A percentile compares a stretch with the other conserved stretches of the same genome.
Evolutionary conservation across 2,113 vertebrate genomes (phyloP).

Genomic region (Formicarius rufipectus): DNA sequence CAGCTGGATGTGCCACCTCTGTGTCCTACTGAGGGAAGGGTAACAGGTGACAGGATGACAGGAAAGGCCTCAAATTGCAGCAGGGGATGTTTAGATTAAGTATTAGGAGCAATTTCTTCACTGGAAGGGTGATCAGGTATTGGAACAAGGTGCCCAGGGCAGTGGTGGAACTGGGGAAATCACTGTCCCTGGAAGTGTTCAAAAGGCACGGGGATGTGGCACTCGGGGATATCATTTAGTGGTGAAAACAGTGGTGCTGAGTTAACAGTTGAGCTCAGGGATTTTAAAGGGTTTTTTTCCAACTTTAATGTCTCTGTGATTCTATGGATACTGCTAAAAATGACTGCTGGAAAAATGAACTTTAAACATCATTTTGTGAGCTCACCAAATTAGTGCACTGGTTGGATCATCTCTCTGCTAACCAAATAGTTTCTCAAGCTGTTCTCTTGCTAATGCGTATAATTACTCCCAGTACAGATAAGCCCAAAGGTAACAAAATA

Average conservation of each 20-base stretch:
- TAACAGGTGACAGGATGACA: too few relatives aligned
- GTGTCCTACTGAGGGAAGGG: not conserved
- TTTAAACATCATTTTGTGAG: not conserved
- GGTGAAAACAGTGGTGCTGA: fast-evolving
- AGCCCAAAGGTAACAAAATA: not conserved
- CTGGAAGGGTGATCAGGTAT: not conserved
- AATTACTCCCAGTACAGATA: not conserved
- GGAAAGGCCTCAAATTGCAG: not conserved
- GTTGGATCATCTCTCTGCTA: not conserved
- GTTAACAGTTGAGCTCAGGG: not conserved
- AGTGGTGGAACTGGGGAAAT: not conserved
- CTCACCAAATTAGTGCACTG: not conserved
- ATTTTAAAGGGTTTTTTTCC: not conserved
- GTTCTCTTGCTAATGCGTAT: not conserved
- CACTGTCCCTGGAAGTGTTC: not conserved
- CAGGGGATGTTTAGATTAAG: not conserved
- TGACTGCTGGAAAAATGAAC: not conserved
- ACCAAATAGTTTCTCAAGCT: not conserved
- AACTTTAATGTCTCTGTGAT: not conserved
- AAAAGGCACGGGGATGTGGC: not conserved
- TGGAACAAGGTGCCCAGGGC: not conserved
- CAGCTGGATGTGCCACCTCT: not conserved
- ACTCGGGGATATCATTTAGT: not conserved
- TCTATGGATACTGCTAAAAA: not conserved
- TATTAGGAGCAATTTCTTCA: not conserved